Evolutionary conservation across 2,797 vertebrate genomes (phyloP), one percentile per base, ranked within the genome.

Genomic region (Sebastes diaconus): DNA sequence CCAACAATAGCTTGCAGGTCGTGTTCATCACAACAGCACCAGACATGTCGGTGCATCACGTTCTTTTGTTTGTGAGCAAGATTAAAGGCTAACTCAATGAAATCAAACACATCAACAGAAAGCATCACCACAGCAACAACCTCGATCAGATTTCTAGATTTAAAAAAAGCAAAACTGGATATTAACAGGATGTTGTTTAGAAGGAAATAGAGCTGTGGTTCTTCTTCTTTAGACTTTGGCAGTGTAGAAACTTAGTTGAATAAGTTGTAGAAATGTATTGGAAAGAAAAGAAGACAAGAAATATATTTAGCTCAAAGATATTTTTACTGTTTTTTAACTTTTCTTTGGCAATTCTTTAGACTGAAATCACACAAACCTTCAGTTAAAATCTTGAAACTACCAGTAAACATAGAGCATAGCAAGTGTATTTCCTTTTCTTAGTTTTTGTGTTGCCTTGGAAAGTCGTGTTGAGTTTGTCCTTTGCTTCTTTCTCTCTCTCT

Each of bases 1-100:
- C 63, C 78, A 69, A 69, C 86, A 79, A 74, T 60, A 84, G 78
- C 84, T 84, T 2, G 59, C 73, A 79, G 83, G 69, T 87, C 46
- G 30, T 68, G 71, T 80, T 85, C 76, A 59, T 80, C 75, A 77
- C 63, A 83, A 32, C 72, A 59, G 9, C 73, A 55, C 11, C 3
- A 50, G 69, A 29, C 60, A 54, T 36, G 76, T 83, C 72, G 11
- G 71, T 30, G 34, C 18, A 66, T 50, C 36, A 11, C 59, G 50
- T 46, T 70, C 39, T 75, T 78, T 73, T 81, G 59, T 85, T 87
- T 80, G 66, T 34, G 32, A 76, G 66, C 14, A 42, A 67, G 83
- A 84, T 87, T 84, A 88, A 81, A 87, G 84, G 68, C 32, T 30
- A 66, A 78, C 68, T 67, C 65, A 24, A 36, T 68, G 57, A 71